phyloP scores from a whole-genome alignment of 2,113 vertebrate genomes.

The Hemiscyllium ocellatum region DNA sequence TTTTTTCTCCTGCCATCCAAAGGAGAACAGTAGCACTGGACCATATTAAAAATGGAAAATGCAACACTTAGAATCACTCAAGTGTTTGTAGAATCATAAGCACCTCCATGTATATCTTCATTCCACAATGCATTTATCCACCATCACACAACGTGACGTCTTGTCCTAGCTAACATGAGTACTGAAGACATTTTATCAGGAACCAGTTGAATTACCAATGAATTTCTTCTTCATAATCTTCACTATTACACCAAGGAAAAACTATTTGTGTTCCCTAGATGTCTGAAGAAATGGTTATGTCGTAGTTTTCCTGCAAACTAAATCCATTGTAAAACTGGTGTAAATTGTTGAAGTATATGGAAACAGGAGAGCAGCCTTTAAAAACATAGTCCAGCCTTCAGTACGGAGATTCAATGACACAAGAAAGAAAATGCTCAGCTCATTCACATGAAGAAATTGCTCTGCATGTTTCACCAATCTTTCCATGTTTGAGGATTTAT shows the following conservation, averaged over 20 bases:
- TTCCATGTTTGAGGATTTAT: neutral
- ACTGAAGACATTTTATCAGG: neutral
- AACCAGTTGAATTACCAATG: neutral
- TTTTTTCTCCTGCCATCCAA: neutral
- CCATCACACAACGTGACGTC: neutral
- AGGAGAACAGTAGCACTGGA: neutral
- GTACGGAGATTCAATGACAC: neutral
- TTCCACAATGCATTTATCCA: neutral
- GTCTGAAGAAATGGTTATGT: neutral
- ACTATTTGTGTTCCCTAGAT: neutral
- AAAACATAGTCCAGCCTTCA: neutral
- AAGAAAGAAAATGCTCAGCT: neutral
- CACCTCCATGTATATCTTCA: neutral
- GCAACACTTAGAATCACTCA: neutral
- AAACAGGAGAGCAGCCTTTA: neutral
- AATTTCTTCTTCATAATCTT: neutral
- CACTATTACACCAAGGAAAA: neutral
- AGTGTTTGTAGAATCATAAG: neutral
- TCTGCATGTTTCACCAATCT: neutral
- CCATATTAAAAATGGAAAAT: neutral
- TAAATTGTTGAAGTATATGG: neutral
- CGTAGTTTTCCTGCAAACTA: neutral
- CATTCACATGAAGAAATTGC: neutral
- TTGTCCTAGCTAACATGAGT: neutral
- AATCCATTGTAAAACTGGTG: neutral